Evolutionary conservation across 1,140 invertebrate genomes (phyloP).

Genomic region (Diploscapter pachys): DNA sequence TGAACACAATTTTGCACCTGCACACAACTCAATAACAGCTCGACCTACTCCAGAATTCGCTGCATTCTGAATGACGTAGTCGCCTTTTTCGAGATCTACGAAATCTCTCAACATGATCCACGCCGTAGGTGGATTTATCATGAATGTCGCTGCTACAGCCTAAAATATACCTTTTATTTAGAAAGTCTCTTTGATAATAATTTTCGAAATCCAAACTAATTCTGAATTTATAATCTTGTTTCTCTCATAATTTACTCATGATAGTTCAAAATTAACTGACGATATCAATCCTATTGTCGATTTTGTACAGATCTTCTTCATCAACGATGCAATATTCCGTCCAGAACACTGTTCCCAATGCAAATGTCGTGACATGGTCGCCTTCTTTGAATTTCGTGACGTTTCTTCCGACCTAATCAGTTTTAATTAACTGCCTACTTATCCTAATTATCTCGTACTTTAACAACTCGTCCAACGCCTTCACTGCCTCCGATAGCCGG

Average conservation of each 20-base stretch:
- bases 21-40: conserved; percentile 79
- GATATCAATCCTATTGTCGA: conserved; percentile 35
- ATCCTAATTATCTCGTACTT: conserved; percentile 48
- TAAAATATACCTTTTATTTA: conserved; percentile 13
- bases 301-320: conserved; percentile 68
- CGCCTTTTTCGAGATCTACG: conserved; percentile 73
- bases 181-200: no score
- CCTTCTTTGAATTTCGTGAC: conserved; percentile 71
- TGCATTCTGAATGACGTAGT: conserved; percentile 89
- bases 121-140: conserved; percentile 92
- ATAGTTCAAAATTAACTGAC: conserved; percentile 1
- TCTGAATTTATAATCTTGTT: no score
- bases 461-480: conserved; percentile 80
- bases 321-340: conserved; percentile 70
- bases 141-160: conserved; percentile 78
- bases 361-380: conserved; percentile 77
- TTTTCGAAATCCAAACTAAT: no score
- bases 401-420: conserved; percentile 9
- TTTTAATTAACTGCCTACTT: conserved; percentile 47
- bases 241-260: no score
- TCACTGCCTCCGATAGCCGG: conserved; percentile 85
- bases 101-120: conserved; percentile 93
- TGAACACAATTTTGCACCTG: conserved; percentile 32
- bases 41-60: conserved; percentile 93
- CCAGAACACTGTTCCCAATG: conserved; percentile 78